Conservation (phyloP, 2,888 invertebrate species). For the Diaphora mendica region DNA sequence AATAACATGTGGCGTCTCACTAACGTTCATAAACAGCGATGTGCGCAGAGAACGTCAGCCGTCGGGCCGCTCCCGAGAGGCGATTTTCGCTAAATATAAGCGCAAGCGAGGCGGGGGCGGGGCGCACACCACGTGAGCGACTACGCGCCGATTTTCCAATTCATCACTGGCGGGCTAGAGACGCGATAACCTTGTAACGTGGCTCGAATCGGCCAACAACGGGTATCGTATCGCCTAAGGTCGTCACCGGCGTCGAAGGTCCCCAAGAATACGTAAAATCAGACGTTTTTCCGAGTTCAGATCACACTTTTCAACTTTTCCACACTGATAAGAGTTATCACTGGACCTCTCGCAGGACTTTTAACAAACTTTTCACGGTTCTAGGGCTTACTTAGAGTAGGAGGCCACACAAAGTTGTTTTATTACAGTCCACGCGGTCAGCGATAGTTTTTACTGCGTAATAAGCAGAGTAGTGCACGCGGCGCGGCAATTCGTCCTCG, state of each 20-base stretch:
- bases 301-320: conserved; percentile 78
- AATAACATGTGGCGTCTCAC: conserved; percentile 84
- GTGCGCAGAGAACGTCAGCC: conserved; percentile 73
- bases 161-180: conserved; percentile 84
- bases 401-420: conserved; percentile 56
- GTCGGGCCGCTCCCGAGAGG: conserved; percentile 84
- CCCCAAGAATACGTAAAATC: conserved; percentile 68
- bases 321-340: conserved; percentile 80
- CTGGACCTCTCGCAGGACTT: conserved; percentile 54
- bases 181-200: conserved; percentile 86
- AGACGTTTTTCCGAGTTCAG: conserved; percentile 67
- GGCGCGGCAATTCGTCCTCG: conserved; percentile 72
- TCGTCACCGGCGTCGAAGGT: conserved; percentile 66
- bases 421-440: conserved; percentile 80
- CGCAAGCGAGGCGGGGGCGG: conserved; percentile 81
- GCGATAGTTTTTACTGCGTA: conserved; percentile 81
- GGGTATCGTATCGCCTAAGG: conserved; percentile 71
- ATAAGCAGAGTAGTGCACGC: conserved; percentile 75
- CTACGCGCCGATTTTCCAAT: conserved; percentile 87
- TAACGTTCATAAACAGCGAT: conserved; percentile 82
- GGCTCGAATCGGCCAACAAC: conserved; percentile 76
- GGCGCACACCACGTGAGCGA: conserved; percentile 84
- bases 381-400: conserved; percentile 40
- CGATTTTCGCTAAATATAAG: conserved; percentile 87
- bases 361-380: conserved; percentile 44